A percentile compares a stretch with the other conserved stretches of the same genome.
These are phyloP conservation scores for Porites rus DNA, from an alignment of 92 coral and sea anemone species.

Conservation along the genomic window DNA sequence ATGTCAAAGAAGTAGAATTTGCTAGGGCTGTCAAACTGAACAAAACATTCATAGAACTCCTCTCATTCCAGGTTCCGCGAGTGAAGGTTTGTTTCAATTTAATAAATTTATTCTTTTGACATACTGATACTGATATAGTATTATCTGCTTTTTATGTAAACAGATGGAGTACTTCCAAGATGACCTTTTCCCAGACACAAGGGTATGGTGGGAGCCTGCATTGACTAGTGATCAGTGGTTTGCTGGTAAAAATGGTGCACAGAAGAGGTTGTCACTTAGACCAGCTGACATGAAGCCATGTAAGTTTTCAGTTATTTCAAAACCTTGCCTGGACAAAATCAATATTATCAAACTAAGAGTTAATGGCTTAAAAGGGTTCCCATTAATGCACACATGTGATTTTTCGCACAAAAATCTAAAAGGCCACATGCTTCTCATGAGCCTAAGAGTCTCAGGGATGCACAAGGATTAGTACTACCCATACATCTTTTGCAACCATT, in stretches of 20 bases:
- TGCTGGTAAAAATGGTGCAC: conserved; percentile 82
- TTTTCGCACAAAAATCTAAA: background rate
- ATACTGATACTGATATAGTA: too few relatives aligned
- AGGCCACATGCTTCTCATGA: conserved; percentile 10
- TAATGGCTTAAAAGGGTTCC: background rate
- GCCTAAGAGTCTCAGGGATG: conserved; percentile 22
- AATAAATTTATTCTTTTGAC: background rate
- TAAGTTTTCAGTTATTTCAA: conserved; percentile 27
- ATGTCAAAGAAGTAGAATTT: conserved; percentile 89
- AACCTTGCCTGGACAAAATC: background rate
- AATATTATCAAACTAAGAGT: background rate
- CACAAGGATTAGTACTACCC: conserved; percentile 1
- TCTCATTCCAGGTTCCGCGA: conserved; percentile 90
- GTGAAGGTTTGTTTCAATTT: conserved; percentile 74
- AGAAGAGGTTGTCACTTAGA: conserved; percentile 73
- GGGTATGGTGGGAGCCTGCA: conserved; percentile 91
- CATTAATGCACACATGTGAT: conserved; percentile 20
- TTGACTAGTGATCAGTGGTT: conserved; percentile 84
- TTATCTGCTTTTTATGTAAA: background rate
- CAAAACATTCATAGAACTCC: conserved; percentile 80
- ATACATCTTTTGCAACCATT: conserved; percentile 20
- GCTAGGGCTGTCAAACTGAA: conserved; percentile 90
- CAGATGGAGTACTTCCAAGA: conserved; percentile 98
- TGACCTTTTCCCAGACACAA: conserved; percentile 94
- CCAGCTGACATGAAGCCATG: conserved; percentile 92